Base-by-base conservation (phyloP, 2,888 invertebrate species). In the Shargacucullia verbasci region DNA sequence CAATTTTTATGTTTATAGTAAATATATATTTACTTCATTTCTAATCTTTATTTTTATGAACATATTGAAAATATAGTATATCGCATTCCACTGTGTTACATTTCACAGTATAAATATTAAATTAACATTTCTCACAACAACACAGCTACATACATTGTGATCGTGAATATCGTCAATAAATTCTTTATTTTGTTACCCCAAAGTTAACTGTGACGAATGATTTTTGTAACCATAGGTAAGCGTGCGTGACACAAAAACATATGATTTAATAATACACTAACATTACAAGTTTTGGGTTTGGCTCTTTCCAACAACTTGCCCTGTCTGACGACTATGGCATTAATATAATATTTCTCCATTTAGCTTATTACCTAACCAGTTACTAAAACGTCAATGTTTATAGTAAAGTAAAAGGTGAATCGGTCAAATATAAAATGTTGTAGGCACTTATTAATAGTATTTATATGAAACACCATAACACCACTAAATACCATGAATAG, bases 191-290 rank as follows among this genome's bases (percentile, higher is more conserved):
- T 63, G 58, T 47, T 62, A 71, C 68, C 73, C 67, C 70, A 61
- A 76, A 77, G 70, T 72, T 70, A 76, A 70, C 78, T 72, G 69
- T 79, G 74, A 76, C 79, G 77, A 83, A 82, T 76, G 73, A 74
- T 76, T 72, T 69, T 65, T 63, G 66, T 78, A 76, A 77, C 73
- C 71, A 58, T 60, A 57, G 56, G 46, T 48, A 59, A 14, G 63
- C 58, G 79, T 81, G 80, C 81, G 85, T 86, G 85, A 72, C 79
- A 75, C 69, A 73, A 70, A 72, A 78, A 79, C 83, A 79, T 83
- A 79, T 79, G 77, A 78, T 79, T 81, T 81, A 82, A 81, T 82
- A 81, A 78, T 80, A 79, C 64, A 72, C 58, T 57, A 70, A 72
- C 71, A 76, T 75, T 71, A 78, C 69, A 53, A 73, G 58, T 70